These are phyloP conservation scores for Danio jaintianensis DNA, from an alignment of 2,797 vertebrate genomes.

Conservation along the genomic window DNA sequence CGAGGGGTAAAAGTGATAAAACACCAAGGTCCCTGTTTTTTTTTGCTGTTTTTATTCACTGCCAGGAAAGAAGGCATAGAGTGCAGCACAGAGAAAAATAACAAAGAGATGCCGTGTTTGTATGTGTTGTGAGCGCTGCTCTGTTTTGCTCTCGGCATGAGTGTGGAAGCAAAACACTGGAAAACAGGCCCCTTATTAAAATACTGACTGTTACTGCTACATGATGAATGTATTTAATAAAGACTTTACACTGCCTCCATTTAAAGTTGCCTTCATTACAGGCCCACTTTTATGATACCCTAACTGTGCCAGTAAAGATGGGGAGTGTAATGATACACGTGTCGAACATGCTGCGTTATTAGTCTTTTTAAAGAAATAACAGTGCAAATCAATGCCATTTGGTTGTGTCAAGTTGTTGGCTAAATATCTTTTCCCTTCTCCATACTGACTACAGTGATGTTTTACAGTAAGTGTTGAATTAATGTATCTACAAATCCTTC, in stretches of 20 bases:
- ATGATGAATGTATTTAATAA: constrained; percentile 83
- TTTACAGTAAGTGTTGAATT: no score
- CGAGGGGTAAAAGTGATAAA: neutral
- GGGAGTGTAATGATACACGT: constrained; percentile 63
- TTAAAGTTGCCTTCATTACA: constrained; percentile 79
- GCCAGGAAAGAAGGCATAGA: constrained; percentile 58
- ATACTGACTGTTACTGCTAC: constrained; percentile 63
- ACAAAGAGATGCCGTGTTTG: neutral
- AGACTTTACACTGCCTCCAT: constrained; percentile 66
- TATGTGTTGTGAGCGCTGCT: constrained; percentile 1
- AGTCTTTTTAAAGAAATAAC: constrained; percentile 19
- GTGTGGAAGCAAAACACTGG: constrained; percentile 9
- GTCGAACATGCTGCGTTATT: constrained; percentile 26
- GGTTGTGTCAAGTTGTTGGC: constrained; percentile 10
- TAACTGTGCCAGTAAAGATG: constrained; percentile 28
- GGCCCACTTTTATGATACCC: constrained; percentile 71
- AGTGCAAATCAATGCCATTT: constrained; percentile 25
- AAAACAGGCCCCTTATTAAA: constrained; percentile 51
- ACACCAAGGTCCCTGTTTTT: constrained; percentile 55
- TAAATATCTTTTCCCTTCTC: neutral
- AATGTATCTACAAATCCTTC: neutral
- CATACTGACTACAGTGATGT: neutral
- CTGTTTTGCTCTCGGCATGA: constrained; percentile 20
- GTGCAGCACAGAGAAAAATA: constrained; percentile 21
- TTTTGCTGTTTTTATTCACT: constrained; percentile 51